Conservation (phyloP, 2,113 vertebrate genomes). For the Peromyscus maniculatus region DNA sequence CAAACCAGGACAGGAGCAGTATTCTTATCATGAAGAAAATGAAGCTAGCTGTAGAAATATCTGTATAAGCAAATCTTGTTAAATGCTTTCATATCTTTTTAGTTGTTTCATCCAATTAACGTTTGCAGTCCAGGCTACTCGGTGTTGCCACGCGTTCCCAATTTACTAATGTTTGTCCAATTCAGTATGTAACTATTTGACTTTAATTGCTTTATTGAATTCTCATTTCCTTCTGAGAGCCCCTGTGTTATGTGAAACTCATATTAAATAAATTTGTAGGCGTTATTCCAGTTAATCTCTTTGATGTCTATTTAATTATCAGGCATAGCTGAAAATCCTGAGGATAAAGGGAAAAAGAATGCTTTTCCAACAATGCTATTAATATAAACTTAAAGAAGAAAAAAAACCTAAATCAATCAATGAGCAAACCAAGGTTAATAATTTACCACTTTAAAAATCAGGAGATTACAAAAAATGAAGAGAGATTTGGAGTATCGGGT, state of each 20-base stretch:
- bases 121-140: neutral
- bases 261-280: neutral
- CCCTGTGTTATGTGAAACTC: neutral
- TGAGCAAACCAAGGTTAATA: neutral
- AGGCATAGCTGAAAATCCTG: neutral
- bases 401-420: neutral
- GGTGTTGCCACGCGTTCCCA: neutral
- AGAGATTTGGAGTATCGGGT: neutral
- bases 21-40: neutral
- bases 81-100: neutral
- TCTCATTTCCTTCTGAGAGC: neutral
- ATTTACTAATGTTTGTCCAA: neutral
- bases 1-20: neutral
- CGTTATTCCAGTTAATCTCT: neutral
- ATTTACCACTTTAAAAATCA: neutral
- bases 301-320: neutral
- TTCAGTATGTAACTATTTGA: neutral
- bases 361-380: neutral
- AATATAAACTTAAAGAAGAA: neutral
- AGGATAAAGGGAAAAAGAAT: neutral
- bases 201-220: neutral
- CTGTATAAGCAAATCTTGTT: neutral
- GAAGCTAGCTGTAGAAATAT: neutral
- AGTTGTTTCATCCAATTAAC: neutral
- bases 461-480: neutral